Base-by-base conservation (phyloP, 2,888 invertebrate species). In the Sphaerophoria taeniata region DNA sequence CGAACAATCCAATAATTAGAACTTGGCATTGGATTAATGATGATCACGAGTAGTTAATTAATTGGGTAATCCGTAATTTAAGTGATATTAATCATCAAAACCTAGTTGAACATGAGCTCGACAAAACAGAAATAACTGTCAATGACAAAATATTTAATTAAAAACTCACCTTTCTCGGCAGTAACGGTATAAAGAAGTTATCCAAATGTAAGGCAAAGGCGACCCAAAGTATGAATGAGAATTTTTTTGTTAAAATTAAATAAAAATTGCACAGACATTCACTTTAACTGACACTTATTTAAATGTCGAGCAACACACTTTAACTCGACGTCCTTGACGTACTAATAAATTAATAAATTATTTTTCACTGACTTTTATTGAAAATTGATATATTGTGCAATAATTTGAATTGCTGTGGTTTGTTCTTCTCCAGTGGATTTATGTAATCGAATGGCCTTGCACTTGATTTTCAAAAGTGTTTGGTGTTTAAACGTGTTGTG, bases 361-460 rank as follows among this genome's bases (percentile, higher is more conserved):
- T 47, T 51, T 76, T n/a, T 47, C 12, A 72, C 31, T 49, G 56
- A 69, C 47, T 49, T 65, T 65, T 49, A 74, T 47, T 51, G 60
- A 36, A 71, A 34, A 67, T 49, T 9, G 39, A 43, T 63, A 69
- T 85, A n/a, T n/a, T 76, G 73, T 81, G 73, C 70, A 77, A 77
- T 70, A 71, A 45, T 61, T 58, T 69, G 60, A 80, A 80, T 80
- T 78, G 53, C 39, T 33, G 58, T 43, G 45, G 47, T 67, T 9
- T 45, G 16, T 7, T 69, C 11, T 12, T 33, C 16, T 47, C 56
- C 3, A 43, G 36, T 53, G 16, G 73, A n/a, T 82, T 76, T 82
- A 77, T 82, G 76, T 82, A 82, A 82, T 72, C 60, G 16, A 49
- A 81, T 76, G 76, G 67, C 84, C 85, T 85, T 85, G 81, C 77